Evolutionary conservation across 1,140 invertebrate species (phyloP), one percentile per base, ranked within the genome.

Genomic region (Hypsibius dujardini): DNA sequence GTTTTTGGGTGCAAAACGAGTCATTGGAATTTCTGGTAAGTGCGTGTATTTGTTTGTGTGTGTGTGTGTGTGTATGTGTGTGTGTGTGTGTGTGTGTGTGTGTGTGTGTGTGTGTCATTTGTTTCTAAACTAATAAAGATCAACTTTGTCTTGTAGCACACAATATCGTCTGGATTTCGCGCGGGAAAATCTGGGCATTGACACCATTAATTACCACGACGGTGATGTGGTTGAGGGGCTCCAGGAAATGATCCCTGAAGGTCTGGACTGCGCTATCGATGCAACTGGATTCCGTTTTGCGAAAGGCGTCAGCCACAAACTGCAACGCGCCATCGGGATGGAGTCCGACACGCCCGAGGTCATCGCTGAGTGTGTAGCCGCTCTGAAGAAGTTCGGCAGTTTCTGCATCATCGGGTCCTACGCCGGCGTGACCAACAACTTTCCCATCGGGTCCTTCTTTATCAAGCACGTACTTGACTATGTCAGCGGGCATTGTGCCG

Each of bases 181-280:
- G n/a, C 2, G 67, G 46, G 46, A 62, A n/a, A 67, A 67, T 12
- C 69, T 74, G 42, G 70, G 70, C 15, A 74, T 74, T 69, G 73
- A 74, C 28, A 67, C 46, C 2, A 74, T 74, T 50, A 72, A 74
- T 50, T 74, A 74, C 46, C 42, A 74, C n/a, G 71, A 74, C 72
- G 46, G 71, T n/a, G 72, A 73, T 56, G 69, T 71, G 7, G 46
- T 56, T 2, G 47, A 62, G 46, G 47, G 40, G 1, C 45, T 74
- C 3, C 2, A 46, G 2, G 72, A 72, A 45, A 46, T 74, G 47
- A 42, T 62, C 45, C 70, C 47, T n/a, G 69, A 46, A 7, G 45
- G 62, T 7, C n/a, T 74, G 40, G 73, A 72, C 47, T 73, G 74
- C 1, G 73, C 73, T 46, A 74, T 74, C 50, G 73, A 74, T 62